Evolutionary conservation across 2,888 invertebrate genomes (phyloP).

Genomic region (Pasiphila rectangulata): DNA sequence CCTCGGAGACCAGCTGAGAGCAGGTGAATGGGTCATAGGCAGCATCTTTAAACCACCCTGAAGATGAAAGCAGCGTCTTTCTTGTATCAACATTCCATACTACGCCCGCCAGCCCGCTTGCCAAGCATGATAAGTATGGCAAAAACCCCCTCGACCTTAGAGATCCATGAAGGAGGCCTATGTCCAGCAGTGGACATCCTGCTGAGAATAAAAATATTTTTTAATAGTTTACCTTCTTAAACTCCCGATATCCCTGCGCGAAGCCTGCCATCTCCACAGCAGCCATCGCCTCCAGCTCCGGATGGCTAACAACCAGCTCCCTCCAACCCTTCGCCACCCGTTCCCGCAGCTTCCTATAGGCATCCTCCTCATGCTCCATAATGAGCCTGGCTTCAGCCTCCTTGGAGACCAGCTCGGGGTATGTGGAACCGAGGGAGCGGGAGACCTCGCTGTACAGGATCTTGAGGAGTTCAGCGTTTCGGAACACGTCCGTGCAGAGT

Average conservation of each 20-base stretch:
- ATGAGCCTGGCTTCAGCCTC: constrained; percentile 63
- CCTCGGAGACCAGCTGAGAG: no score
- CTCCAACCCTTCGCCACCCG: constrained; percentile 82
- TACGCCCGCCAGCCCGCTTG: no score
- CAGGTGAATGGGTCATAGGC: no score
- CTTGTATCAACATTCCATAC: no score
- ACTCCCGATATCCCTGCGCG: constrained; percentile 85
- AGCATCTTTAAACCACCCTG: no score
- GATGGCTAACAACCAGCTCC: constrained; percentile 78
- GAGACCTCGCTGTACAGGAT: constrained; percentile 85
- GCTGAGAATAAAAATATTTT: no score
- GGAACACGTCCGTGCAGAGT: constrained; percentile 63
- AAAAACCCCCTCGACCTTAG: no score
- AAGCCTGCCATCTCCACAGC: constrained; percentile 85
- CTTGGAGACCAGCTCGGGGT: constrained; percentile 86
- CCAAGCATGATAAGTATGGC: no score
- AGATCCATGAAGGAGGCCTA: no score
- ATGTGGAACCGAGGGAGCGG: constrained; percentile 84
- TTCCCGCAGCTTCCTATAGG: constrained; percentile 38
- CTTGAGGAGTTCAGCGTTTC: constrained; percentile 73
- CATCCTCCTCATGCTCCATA: constrained; percentile 85
- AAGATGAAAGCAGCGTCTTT: no score
- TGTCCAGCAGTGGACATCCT: no score
- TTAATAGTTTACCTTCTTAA: constrained; percentile 81
- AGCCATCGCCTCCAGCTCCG: constrained; percentile 81